These are phyloP conservation scores for Bryconaethiops microstoma DNA, from an alignment of 2,797 vertebrate species.

Conservation along the genomic window DNA sequence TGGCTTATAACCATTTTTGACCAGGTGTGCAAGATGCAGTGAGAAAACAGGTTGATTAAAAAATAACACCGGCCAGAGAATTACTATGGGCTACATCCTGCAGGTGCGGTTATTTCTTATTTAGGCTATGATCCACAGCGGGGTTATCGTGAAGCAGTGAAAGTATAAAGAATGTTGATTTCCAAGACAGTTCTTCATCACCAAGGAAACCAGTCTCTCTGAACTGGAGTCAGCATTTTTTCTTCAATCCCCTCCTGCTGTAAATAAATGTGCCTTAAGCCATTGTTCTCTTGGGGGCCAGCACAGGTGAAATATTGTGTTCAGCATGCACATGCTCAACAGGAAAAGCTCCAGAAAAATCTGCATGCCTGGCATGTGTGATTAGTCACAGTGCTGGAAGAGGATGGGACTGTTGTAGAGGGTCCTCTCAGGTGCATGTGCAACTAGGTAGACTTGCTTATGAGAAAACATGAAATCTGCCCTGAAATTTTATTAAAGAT, in stretches of 20 bases:
- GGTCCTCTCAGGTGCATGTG: neutral
- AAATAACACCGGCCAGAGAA: slow-evolving; percentile 29
- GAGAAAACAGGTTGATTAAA: slow-evolving; percentile 31
- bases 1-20: neutral
- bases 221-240: slow-evolving; percentile 37
- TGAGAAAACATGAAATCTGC: neutral
- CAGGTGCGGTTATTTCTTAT: slow-evolving; percentile 21
- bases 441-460: neutral
- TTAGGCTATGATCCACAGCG: slow-evolving; percentile 26
- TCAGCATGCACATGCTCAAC: slow-evolving; percentile 25
- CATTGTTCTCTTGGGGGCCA: slow-evolving; percentile 44
- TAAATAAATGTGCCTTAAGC: slow-evolving; percentile 50
- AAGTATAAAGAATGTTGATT: slow-evolving; percentile 35
- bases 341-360: slow-evolving; percentile 12
- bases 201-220: slow-evolving; percentile 41
- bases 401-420: neutral
- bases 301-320: slow-evolving; percentile 40
- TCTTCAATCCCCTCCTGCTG: slow-evolving; percentile 30
- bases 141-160: slow-evolving; percentile 17
- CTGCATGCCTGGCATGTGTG: slow-evolving; percentile 1
- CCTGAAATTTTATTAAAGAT: slow-evolving; percentile 38
- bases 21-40: slow-evolving; percentile 15
- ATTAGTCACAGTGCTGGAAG: slow-evolving; percentile 1
- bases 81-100: neutral
- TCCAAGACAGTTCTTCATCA: slow-evolving; percentile 47